These are phyloP conservation scores for Maniola jurtina DNA, from an alignment of 1,140 invertebrate genomes.

Conservation along the genomic window DNA sequence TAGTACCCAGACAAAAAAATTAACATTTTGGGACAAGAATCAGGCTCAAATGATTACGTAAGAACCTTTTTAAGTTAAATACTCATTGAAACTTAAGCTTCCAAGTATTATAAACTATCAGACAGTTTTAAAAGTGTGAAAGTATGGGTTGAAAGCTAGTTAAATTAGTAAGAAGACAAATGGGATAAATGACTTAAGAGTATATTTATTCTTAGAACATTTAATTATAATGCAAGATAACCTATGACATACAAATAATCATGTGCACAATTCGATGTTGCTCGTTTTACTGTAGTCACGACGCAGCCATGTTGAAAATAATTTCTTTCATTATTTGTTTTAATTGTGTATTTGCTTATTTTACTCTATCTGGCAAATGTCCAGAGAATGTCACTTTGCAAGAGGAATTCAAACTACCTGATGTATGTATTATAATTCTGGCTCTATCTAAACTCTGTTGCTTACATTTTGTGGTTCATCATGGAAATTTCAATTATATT, in stretches of 20 bases:
- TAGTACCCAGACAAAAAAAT: too few relatives aligned
- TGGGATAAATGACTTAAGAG: not conserved
- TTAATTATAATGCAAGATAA: conserved; percentile 14
- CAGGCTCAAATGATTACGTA: too few relatives aligned
- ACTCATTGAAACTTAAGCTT: too few relatives aligned
- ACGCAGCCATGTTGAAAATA: conserved; percentile 25
- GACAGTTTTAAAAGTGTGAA: too few relatives aligned
- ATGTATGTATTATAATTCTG: conserved; percentile 44
- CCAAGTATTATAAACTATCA: too few relatives aligned
- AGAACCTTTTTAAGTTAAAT: too few relatives aligned
- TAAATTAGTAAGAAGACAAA: not conserved
- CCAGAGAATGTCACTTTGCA: conserved; percentile 56
- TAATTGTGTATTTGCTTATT: conserved; percentile 49
- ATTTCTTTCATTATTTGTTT: conserved; percentile 33
- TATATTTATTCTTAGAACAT: conserved; percentile 27
- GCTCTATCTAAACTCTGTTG: not conserved
- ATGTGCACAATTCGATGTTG: conserved; percentile 8
- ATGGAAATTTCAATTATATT: conserved; percentile 6
- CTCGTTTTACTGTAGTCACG: not conserved
- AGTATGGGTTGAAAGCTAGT: not conserved
- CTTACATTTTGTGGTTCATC: not conserved
- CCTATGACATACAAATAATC: conserved; percentile 15
- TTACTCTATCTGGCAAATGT: conserved; percentile 59
- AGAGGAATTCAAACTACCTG: conserved; percentile 55
- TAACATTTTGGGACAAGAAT: too few relatives aligned